These are phyloP conservation scores for Marmota monax DNA, from an alignment of 2,113 vertebrate species.

Conservation along the genomic window DNA sequence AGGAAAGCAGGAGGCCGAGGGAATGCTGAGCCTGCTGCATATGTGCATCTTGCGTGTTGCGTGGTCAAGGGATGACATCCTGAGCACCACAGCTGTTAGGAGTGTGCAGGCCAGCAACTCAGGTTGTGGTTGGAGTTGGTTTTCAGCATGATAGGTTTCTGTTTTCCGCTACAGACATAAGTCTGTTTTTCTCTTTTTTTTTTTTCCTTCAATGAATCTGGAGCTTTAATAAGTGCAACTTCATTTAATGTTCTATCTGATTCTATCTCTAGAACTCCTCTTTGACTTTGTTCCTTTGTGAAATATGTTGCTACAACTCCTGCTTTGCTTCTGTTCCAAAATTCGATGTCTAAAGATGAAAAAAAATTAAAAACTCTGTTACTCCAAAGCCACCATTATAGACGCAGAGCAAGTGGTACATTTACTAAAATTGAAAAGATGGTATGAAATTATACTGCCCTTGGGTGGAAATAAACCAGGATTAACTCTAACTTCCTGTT, in stretches of 20 bases:
- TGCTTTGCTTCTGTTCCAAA: neutral
- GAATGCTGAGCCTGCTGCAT: neutral
- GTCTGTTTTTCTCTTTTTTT: neutral
- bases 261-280: neutral
- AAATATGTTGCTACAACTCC: neutral
- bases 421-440: neutral
- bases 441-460: neutral
- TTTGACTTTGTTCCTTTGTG: neutral
- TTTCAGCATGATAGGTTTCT: accelerated
- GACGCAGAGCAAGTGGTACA: neutral
- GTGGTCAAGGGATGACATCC: neutral
- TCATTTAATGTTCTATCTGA: neutral
- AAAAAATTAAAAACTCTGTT: neutral
- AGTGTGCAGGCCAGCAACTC: neutral
- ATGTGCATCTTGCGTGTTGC: neutral
- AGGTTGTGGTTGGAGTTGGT: neutral
- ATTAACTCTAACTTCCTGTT: neutral
- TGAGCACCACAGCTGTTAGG: neutral
- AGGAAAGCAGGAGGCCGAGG: neutral
- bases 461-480: neutral
- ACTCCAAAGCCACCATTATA: neutral
- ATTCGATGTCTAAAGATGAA: neutral
- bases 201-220: neutral
- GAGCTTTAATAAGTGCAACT: neutral
- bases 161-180: neutral